Base-by-base conservation (phyloP, 2,888 invertebrate genomes). In the Protophormia terraenovae region DNA sequence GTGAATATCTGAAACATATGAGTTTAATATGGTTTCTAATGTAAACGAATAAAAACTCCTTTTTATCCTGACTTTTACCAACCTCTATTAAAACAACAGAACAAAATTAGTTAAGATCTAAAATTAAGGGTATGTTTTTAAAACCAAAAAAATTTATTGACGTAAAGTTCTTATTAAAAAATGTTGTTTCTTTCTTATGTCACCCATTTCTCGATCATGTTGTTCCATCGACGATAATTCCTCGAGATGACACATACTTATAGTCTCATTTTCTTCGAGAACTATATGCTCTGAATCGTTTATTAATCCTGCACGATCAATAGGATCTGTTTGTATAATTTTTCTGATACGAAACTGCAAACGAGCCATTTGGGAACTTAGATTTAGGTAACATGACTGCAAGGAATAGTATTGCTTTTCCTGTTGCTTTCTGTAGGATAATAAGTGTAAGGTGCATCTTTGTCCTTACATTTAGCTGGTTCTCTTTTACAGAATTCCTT, bases 271-370 rank as follows among this genome's bases (percentile, higher is more conserved):
- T 38, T 87, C 88, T 47, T 87, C 76, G 19, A 88, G 86, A 0
- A 87, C 88, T 3, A 89, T 58, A 2, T 83, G 69, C 27, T 90
- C 89, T n/a, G 92, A 86, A 6, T 91, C 91, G 0, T 71, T 45
- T 0, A 92, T 75, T 8, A 91, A 64, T 8, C 45, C 47, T 0
- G 86, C 22, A 0, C 88, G 89, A 69, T 91, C 89, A 2, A 45
- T 50, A 0, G 88, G 87, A 2, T 88, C 55, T 0, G 91, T 88
- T 0, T 79, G 77, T 1, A 89, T 67, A 4, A 91, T 88, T 64
- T 91, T 91, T 0, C 90, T 88, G 50, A 91, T 45, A 0, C 91
- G 89, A 45, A 91, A 90, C 73, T 91, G 91, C 16, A 91, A 86
- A 7, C 89, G 90, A 1, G 91, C 91, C 83, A 90, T 89, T 60